phyloP scores from a whole-genome alignment of 2,113 vertebrate genomes.

The Eulemur macaco region DNA sequence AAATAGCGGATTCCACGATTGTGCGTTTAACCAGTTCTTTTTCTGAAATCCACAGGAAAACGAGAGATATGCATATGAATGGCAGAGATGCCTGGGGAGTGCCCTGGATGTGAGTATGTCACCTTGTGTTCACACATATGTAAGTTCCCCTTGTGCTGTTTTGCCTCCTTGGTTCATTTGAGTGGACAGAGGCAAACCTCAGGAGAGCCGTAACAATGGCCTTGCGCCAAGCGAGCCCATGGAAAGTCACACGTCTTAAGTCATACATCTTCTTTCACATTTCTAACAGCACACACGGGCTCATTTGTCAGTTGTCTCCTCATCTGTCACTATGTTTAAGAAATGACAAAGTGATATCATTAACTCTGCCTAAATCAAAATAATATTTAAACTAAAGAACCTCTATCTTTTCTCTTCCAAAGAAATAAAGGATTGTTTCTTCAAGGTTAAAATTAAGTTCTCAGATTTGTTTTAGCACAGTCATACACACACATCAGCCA shows the following conservation, averaged over 20 bases:
- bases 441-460: slow-evolving; percentile 37
- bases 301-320: background rate
- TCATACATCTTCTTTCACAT: background rate
- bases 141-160: background rate
- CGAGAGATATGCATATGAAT: slow-evolving; percentile 97
- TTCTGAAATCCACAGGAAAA: slow-evolving; percentile 90
- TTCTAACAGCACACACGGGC: background rate
- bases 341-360: background rate
- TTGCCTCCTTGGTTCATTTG: background rate
- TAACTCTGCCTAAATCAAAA: slow-evolving; percentile 35
- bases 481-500: background rate
- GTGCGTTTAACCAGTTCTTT: slow-evolving; percentile 22
- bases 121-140: rapidly evolving
- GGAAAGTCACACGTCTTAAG: background rate
- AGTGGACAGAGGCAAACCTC: background rate
- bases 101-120: slow-evolving; percentile 91
- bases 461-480: background rate
- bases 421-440: slow-evolving; percentile 5
- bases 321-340: slow-evolving; percentile 22
- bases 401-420: background rate
- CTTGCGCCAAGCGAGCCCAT: background rate
- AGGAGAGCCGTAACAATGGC: background rate
- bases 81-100: slow-evolving; percentile 96
- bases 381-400: slow-evolving; percentile 1
- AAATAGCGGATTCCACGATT: background rate